phyloP scores from a whole-genome alignment of 2,113 vertebrate species.

The Symphodus melops region DNA sequence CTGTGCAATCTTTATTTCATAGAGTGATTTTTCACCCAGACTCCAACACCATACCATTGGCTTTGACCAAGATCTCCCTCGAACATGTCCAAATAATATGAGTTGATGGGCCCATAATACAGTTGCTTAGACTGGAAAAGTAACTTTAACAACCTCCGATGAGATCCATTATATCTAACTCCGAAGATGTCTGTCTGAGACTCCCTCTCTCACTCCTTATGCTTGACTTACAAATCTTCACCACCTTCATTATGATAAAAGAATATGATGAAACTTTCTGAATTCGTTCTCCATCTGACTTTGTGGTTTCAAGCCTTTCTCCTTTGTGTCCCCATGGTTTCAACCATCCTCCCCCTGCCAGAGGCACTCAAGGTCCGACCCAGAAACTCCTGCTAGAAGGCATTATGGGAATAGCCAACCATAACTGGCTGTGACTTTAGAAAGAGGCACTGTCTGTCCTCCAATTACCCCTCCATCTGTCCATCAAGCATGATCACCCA shows the following conservation, averaged over 20 bases:
- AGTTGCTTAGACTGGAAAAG: not conserved
- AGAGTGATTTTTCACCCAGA: not conserved
- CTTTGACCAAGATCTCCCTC: not conserved
- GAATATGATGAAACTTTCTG: constrained; percentile 13
- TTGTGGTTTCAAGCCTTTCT: constrained; percentile 1
- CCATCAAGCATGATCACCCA: not conserved
- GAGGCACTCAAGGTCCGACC: constrained; percentile 16
- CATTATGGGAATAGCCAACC: not conserved
- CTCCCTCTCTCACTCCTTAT: not conserved
- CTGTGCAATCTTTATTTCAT: not conserved
- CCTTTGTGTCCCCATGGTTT: not conserved
- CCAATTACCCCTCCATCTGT: constrained; percentile 3
- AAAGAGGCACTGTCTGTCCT: not conserved
- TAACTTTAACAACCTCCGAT: constrained; percentile 33
- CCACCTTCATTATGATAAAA: constrained; percentile 5
- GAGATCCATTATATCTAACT: constrained; percentile 34
- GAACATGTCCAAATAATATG: not conserved
- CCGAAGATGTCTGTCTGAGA: constrained; percentile 27
- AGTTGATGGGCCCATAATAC: not conserved
- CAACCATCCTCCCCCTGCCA: not conserved
- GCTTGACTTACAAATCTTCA: constrained; percentile 22
- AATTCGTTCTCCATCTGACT: constrained; percentile 7
- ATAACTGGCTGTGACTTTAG: not conserved
- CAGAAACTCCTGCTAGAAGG: constrained; percentile 5
- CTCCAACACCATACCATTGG: no score